These are phyloP conservation scores for Atherinomorus stipes DNA, from an alignment of 2,113 vertebrate species.

Conservation along the genomic window DNA sequence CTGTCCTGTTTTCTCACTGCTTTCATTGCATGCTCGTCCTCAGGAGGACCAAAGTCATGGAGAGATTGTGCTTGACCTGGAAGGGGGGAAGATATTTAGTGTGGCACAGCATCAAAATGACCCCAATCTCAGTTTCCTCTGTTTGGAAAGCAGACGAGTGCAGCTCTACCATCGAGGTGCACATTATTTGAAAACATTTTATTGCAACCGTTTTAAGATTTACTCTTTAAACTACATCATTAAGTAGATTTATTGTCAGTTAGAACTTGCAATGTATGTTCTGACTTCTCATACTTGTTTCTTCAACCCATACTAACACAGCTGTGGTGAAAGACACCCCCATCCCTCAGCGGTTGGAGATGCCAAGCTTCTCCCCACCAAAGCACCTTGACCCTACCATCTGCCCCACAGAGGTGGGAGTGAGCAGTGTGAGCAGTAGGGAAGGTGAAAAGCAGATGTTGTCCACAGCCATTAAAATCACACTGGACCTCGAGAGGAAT, in stretches of 20 bases:
- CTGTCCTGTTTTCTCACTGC: background rate
- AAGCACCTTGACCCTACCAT: slow-evolving; percentile 87
- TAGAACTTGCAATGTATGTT: background rate
- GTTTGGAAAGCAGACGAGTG: slow-evolving; percentile 87
- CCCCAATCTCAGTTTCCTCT: slow-evolving; percentile 89
- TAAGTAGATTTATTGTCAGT: background rate
- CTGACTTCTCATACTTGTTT: background rate
- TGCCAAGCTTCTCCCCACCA: slow-evolving; percentile 85
- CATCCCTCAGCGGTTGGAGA: slow-evolving; percentile 83
- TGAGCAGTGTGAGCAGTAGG: slow-evolving; percentile 81
- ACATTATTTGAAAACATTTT: slow-evolving; percentile 6
- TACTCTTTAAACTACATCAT: background rate
- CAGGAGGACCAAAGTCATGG: slow-evolving; percentile 87
- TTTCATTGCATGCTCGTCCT: slow-evolving; percentile 12
- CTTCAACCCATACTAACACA: slow-evolving; percentile 46
- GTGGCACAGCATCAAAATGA: slow-evolving; percentile 90
- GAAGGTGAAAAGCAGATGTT: slow-evolving; percentile 86
- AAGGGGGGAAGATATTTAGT: slow-evolving; percentile 89
- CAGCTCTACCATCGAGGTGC: slow-evolving; percentile 90
- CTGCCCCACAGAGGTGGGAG: slow-evolving; percentile 89
- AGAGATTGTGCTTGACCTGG: slow-evolving; percentile 89
- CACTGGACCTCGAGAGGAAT: slow-evolving; percentile 87
- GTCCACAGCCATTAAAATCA: slow-evolving; percentile 90
- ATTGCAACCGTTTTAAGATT: background rate
- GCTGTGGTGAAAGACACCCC: slow-evolving; percentile 84